Conservation (phyloP, 2,888 invertebrate genomes). For the Platycheirus rosarum region DNA sequence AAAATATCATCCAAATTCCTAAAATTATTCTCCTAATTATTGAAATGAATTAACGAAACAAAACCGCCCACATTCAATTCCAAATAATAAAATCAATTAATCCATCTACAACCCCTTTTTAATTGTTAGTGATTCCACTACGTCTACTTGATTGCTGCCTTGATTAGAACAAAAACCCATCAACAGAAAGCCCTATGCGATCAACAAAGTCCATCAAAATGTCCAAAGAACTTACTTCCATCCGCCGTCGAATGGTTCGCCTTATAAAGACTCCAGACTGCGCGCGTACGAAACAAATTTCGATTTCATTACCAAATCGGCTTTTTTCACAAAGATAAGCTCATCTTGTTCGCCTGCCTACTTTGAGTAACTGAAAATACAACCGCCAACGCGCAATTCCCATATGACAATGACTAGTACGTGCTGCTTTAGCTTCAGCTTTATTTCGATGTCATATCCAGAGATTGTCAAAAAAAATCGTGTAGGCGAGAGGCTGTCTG, state of each 20-base stretch:
- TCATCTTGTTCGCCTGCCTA: conserved; percentile 22
- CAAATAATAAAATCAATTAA: not conserved
- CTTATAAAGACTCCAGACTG: not conserved
- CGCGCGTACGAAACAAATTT: conserved; percentile 18
- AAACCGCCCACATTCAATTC: not conserved
- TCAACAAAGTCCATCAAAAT: not conserved
- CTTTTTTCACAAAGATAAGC: conserved; percentile 1
- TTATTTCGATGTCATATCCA: conserved; percentile 18
- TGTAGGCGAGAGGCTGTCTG: conserved; percentile 42
- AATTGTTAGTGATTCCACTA: not conserved
- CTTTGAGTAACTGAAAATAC: not conserved
- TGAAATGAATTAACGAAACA: no score
- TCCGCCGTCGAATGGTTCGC: not conserved
- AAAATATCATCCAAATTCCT: no score
- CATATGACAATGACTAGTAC: conserved; percentile 24
- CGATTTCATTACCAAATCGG: conserved; percentile 58
- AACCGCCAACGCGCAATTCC: conserved; percentile 31
- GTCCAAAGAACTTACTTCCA: not conserved
- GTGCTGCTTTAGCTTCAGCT: not conserved
- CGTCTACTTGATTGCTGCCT: conserved; percentile 1
- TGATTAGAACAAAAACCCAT: conserved; percentile 1
- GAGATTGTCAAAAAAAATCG: not conserved
- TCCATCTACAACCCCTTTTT: not conserved
- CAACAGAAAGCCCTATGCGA: not conserved
- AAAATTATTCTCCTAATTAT: no score